phyloP scores from a whole-genome alignment of 2,797 vertebrate genomes.

The Diplodus puntazzo region DNA sequence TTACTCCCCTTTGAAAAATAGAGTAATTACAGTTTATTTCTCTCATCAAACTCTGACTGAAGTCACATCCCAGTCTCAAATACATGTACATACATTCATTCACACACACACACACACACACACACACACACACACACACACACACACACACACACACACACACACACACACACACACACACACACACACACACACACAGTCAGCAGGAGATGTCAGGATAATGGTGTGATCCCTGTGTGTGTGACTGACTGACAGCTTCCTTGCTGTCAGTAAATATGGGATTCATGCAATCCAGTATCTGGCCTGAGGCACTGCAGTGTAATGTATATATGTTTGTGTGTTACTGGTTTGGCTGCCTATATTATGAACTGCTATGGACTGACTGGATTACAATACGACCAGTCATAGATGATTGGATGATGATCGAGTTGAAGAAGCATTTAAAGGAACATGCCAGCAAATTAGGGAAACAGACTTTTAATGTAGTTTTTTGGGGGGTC shows the following conservation, averaged over 20 bases:
- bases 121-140: too few species aligned
- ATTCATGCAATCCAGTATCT: slow-evolving; percentile 71
- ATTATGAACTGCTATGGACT: slow-evolving; percentile 24
- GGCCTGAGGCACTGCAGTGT: slow-evolving; percentile 53
- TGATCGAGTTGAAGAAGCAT: slow-evolving; percentile 8
- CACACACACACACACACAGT: background rate
- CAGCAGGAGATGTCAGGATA: slow-evolving; percentile 55
- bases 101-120: background rate
- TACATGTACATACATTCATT: background rate
- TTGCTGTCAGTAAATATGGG: slow-evolving; percentile 76
- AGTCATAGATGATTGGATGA: slow-evolving; percentile 16
- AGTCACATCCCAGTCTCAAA: slow-evolving; percentile 7
- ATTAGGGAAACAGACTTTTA: background rate
- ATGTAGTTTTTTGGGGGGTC: background rate
- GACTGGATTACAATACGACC: slow-evolving; percentile 41
- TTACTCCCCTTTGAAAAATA: slow-evolving; percentile 8
- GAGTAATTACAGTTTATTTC: slow-evolving; percentile 11
- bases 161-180: too few species aligned
- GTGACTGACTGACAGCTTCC: slow-evolving; percentile 80
- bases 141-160: too few species aligned
- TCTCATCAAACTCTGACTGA: slow-evolving; percentile 18
- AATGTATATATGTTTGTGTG: slow-evolving; percentile 19
- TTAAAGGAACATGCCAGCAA: background rate
- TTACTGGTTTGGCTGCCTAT: slow-evolving; percentile 2
- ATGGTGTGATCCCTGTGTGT: slow-evolving; percentile 68